Base-by-base conservation (phyloP, 2,888 invertebrate genomes). In the Cryptocephalus moraei region DNA sequence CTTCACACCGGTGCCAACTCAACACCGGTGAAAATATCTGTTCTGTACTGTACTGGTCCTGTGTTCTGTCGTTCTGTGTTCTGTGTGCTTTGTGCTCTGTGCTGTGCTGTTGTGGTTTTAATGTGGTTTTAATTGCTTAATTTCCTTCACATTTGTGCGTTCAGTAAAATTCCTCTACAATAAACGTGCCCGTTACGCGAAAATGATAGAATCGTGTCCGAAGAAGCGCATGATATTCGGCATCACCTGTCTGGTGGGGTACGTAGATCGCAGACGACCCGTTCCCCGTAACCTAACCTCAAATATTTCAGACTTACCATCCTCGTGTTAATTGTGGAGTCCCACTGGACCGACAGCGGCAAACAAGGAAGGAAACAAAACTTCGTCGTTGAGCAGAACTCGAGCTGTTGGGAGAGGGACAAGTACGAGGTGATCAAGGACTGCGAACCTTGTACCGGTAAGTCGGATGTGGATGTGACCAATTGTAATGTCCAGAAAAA, bases 361-460 rank as follows among this genome's bases (percentile, higher is more conserved):
- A 63, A 56, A 47, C 56, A 52, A 53, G 47, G 40, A 10, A 78
- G 73, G 59, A 80, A 75, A 60, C 80, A 79, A 57, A 79, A 79
- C 33, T 84, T 83, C 65, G 75, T 82, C 8, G 72, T 83, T 10
- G 86, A 86, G 66, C 85, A 85, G 57, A 89, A 87, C 65, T 83
- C 86, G 0, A 84, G 82, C 9, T 91, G 91, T 65, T 83, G 84
- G 78, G 72, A 79, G 44, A 78, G 79, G 51, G 88, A 90, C 64
- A 75, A 80, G 12, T 88, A 79, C 59, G 78, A 80, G 52, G 75
- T 90, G 13, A 74, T 85, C 13, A 80, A 79, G 59, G 85, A 86
- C 68, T 91, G 91, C 60, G 86, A 89, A 71, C 87, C 86, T n/a
- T 91, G 91, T 69, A 81, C 85, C 66, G 82, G 86, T 82, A 73